Percentiles rank a stretch among this genome's conserved stretches.
Conservation (phyloP, 2,888 invertebrate species). For the Ennomos fuscantarius region DNA sequence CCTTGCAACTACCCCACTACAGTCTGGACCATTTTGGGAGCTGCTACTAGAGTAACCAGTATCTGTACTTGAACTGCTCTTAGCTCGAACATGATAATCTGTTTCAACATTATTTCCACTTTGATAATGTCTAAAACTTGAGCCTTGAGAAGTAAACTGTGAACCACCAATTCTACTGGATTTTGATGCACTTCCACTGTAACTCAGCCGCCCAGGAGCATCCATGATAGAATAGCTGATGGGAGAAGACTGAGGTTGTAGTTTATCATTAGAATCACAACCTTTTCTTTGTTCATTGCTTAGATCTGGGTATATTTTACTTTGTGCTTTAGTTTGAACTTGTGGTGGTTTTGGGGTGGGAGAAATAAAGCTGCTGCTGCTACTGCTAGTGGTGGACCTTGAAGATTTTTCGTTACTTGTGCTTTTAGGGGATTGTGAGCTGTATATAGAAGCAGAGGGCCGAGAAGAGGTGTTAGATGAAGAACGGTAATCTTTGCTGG, state of each 20-base stretch:
- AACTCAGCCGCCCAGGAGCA: constrained; percentile 87
- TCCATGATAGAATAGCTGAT: constrained; percentile 92
- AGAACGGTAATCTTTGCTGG: constrained; percentile 87
- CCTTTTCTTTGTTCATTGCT: constrained; percentile 80
- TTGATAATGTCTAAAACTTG: constrained; percentile 87
- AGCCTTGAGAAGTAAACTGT: constrained; percentile 81
- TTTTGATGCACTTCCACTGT: constrained; percentile 82
- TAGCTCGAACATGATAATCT: constrained; percentile 86
- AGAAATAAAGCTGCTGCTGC: constrained; percentile 80
- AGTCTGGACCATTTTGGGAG: constrained; percentile 88
- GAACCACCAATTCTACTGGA: constrained; percentile 77
- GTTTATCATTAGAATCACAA: constrained; percentile 83
- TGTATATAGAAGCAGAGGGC: constrained; percentile 74
- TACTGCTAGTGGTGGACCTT: constrained; percentile 64
- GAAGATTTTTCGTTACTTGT: constrained; percentile 68
- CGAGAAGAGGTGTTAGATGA: constrained; percentile 81
- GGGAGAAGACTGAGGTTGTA: constrained; percentile 88
- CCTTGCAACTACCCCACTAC: constrained; percentile 87
- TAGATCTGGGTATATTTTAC: constrained; percentile 91
- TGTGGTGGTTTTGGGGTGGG: constrained; percentile 81
- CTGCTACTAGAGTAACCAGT: constrained; percentile 87
- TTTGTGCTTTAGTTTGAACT: constrained; percentile 91
- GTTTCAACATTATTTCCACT: constrained; percentile 85
- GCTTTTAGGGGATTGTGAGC: constrained; percentile 74
- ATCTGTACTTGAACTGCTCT: constrained; percentile 87